Conservation (phyloP, 2,888 invertebrate genomes). For the Morpho helenor region DNA sequence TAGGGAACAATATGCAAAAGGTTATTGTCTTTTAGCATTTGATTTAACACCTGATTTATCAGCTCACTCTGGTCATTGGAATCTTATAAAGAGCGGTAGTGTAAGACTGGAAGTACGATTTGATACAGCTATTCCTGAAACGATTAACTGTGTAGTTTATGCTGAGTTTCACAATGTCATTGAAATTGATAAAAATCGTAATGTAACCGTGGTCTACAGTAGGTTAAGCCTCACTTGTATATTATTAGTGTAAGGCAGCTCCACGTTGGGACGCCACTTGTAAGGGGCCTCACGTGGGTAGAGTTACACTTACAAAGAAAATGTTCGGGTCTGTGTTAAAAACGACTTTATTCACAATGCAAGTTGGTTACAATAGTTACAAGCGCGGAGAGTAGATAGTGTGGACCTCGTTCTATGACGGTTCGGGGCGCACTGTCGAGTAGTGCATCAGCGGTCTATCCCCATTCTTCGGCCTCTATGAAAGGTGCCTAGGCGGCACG, state of each 20-base stretch:
- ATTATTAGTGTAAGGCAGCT: background rate
- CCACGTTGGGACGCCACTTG: no score
- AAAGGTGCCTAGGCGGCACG: no score
- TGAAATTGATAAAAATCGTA: constrained; percentile 24
- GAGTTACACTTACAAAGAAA: no score
- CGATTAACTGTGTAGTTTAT: constrained; percentile 30
- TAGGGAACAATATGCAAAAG: constrained; percentile 27
- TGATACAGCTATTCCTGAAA: constrained; percentile 27
- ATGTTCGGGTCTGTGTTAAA: no score
- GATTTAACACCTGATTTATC: constrained; percentile 29
- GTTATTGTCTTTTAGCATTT: constrained; percentile 31
- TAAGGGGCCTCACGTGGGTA: no score
- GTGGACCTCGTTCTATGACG: no score
- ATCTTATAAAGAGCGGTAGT: constrained; percentile 28
- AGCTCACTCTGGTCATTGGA: constrained; percentile 24
- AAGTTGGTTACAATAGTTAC: no score
- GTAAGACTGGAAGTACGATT: constrained; percentile 29
- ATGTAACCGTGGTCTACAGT: constrained; percentile 15
- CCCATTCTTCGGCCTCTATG: no score
- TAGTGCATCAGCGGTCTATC: no score
- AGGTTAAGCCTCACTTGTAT: background rate
- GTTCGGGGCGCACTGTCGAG: no score
- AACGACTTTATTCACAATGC: no score
- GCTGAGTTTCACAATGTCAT: constrained; percentile 31
- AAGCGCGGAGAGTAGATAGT: no score